Conservation (phyloP, 2,113 vertebrate genomes). For the Siphamia tubifer region DNA sequence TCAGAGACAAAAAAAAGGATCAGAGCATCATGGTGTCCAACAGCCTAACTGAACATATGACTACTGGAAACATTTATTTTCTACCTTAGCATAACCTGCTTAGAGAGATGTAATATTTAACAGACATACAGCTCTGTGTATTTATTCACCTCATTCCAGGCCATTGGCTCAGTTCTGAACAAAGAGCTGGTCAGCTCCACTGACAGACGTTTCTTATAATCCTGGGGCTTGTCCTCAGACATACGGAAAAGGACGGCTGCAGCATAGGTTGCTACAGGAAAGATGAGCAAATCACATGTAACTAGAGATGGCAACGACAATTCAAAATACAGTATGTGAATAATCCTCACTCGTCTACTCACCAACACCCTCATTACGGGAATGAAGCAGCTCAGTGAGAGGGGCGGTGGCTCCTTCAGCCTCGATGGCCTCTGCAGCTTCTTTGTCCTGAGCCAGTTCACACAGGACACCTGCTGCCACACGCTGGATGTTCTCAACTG, state of each 20-base stretch:
- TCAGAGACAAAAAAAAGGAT: too few relatives aligned
- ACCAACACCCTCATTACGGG: slow-evolving; percentile 98
- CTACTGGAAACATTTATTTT: too few relatives aligned
- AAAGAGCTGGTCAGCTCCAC: slow-evolving; percentile 97
- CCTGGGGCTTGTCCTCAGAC: slow-evolving; percentile 99
- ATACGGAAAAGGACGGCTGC: slow-evolving; percentile 98
- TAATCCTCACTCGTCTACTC: slow-evolving; percentile 22
- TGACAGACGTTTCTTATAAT: slow-evolving; percentile 97
- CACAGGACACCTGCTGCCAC: slow-evolving; percentile 97
- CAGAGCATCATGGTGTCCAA: too few relatives aligned
- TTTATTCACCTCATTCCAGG: slow-evolving; percentile 92
- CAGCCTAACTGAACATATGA: too few relatives aligned
- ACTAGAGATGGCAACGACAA: background rate
- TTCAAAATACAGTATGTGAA: background rate
- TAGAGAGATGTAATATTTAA: background rate
- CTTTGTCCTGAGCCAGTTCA: slow-evolving; percentile 98
- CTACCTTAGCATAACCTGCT: too few relatives aligned
- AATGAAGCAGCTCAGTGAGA: slow-evolving; percentile 95
- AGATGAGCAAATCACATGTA: background rate
- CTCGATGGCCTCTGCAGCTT: slow-evolving; percentile 96
- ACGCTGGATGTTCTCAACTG: slow-evolving; percentile 98
- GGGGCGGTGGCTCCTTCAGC: slow-evolving; percentile 97
- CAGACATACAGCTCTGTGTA: background rate
- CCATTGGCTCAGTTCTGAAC: slow-evolving; percentile 97
- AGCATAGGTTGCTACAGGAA: slow-evolving; percentile 90